Evolutionary conservation across 2,113 vertebrate species (phyloP).

Genomic region (Promerops cafer): DNA sequence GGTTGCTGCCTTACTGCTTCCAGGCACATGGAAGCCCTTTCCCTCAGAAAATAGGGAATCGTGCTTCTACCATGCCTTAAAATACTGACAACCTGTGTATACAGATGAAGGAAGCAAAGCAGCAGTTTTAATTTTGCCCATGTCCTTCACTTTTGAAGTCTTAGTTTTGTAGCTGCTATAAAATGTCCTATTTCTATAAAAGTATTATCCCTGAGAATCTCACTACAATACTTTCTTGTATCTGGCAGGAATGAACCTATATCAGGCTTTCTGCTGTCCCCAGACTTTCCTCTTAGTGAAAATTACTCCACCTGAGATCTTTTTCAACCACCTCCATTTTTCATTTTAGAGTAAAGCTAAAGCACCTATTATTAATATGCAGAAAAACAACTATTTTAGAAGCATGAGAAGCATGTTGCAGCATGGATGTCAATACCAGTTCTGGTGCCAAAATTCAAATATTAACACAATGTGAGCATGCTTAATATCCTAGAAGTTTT

Average conservation of each 20-base stretch:
- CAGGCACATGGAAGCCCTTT: not conserved
- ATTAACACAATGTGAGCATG: not conserved
- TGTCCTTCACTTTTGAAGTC: not conserved
- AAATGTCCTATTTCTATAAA: not conserved
- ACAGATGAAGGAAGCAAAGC: not conserved
- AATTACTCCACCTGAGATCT: not conserved
- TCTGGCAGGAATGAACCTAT: not conserved
- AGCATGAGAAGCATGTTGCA: fast-evolving
- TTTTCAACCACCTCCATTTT: not conserved
- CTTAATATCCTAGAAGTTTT: not conserved
- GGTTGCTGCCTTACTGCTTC: not conserved
- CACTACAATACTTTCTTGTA: not conserved
- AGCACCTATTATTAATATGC: not conserved
- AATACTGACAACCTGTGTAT: not conserved
- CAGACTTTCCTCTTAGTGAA: not conserved
- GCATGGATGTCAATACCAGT: not conserved
- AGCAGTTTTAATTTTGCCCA: not conserved
- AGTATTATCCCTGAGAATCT: not conserved
- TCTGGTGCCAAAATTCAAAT: not conserved
- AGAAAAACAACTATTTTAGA: not conserved
- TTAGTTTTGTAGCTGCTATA: not conserved
- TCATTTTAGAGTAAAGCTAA: not conserved
- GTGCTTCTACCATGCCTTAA: not conserved
- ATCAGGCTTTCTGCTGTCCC: not conserved
- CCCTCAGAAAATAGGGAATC: not conserved